Percentiles rank a stretch among this genome's conserved stretches.
These are phyloP conservation scores for Crypturellus undulatus DNA, from an alignment of 2,113 vertebrate species.

Conservation along the genomic window DNA sequence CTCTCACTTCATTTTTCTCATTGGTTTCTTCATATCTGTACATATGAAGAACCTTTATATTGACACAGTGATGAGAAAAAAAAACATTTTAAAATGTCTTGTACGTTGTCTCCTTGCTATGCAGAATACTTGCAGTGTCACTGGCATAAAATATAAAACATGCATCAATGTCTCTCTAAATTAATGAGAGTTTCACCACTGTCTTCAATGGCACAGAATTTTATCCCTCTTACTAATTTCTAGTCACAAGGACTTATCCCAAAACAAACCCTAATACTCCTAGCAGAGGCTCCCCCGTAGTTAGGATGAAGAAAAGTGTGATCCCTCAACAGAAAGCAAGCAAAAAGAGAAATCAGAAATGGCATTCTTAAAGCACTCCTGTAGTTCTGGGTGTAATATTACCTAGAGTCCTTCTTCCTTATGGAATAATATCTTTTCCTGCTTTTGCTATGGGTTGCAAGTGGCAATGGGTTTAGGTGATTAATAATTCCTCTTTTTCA, in stretches of 20 bases:
- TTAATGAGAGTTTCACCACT: not conserved
- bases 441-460: not conserved
- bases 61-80: not conserved
- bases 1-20: not conserved
- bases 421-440: not conserved
- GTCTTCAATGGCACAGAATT: not conserved
- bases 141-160: not conserved
- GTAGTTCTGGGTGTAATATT: not conserved
- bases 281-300: not conserved
- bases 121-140: not conserved
- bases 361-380: not conserved
- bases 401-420: not conserved
- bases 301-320: not conserved
- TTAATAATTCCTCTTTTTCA: not conserved
- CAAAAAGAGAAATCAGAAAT: not conserved
- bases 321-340: not conserved
- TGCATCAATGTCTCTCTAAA: not conserved
- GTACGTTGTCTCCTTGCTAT: not conserved
- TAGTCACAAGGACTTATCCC: not conserved
- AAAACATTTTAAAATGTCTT: not conserved
- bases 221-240: not conserved
- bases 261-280: not conserved
- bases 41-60: not conserved
- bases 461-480: not conserved
- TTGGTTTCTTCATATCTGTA: not conserved